Evolutionary conservation across 2,797 vertebrate species (phyloP), one percentile per base, ranked within the genome.

Genomic region (Simalia tracyae): DNA sequence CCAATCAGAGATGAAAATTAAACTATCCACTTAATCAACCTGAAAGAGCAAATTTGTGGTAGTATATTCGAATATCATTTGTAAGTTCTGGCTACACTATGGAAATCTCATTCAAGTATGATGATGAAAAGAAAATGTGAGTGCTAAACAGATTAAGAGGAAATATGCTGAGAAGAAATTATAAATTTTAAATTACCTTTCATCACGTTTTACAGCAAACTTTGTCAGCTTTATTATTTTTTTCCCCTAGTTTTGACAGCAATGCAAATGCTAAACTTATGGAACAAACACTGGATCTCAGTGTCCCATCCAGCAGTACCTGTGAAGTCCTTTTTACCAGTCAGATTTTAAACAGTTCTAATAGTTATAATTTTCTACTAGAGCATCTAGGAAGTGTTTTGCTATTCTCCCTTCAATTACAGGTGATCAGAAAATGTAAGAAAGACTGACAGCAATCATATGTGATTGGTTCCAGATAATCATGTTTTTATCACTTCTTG

Each of bases 201-300:
- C n/a, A 90, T 95, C 42, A 86, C 90, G 31, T 90, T 94, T 96
- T 57, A 95, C 63, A 94, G 36, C 10, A 93, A 94, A 86, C 59
- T 95, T 87, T 92, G 93, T 96, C 91, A 94, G 84, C 86, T 46
- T 84, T 89, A 94, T 61, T 36, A 36, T 42, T 42, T 3, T 10
- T 11, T 11, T 15, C 95, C 90, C 89, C 68, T 64, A 84, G 92
- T 94, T 95, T 92, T 92, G 95, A 86, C 84, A 92, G 87, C 91
- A 95, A 56, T 89, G 93, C 42, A 95, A 96, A 90, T 89, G 84
- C 66, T 88, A 94, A 93, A 95, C 95, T 95, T 94, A 93, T 93
- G 84, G 2, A 94, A 94, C 28, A 90, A 61, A 46, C 88, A 64
- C 93, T 84, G n/a, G 8, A 3, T 26, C 60, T 87, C 59, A 14